These are phyloP conservation scores for Micrasema longulum DNA, from an alignment of 1,140 invertebrate genomes.

Conservation along the genomic window DNA sequence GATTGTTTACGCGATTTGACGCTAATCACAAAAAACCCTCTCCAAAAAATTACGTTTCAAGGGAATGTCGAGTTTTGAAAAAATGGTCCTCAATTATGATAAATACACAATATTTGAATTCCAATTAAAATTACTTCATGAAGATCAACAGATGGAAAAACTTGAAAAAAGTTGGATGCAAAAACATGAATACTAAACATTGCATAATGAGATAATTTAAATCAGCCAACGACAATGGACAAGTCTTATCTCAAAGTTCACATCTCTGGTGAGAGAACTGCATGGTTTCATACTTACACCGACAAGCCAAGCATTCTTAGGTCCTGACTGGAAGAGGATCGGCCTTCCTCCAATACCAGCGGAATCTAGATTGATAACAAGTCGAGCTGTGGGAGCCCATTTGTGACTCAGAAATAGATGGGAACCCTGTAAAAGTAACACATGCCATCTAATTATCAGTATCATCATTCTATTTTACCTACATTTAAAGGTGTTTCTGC, in stretches of 20 bases:
- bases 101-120: no score
- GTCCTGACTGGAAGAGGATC: conserved; percentile 79
- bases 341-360: conserved; percentile 82
- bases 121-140: no score
- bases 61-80: no score
- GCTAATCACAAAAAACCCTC: no score
- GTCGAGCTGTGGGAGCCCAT: conserved; percentile 74
- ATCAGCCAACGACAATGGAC: neutral
- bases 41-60: no score
- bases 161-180: neutral
- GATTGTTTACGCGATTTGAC: no score
- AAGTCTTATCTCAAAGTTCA: neutral
- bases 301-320: conserved; percentile 73
- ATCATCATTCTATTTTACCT: neutral
- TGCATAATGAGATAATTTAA: neutral
- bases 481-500: neutral
- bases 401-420: conserved; percentile 85
- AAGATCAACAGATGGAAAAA: no score
- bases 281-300: conserved; percentile 55
- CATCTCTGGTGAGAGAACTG: neutral
- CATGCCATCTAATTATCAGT: neutral
- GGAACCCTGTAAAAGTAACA: neutral
- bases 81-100: no score
- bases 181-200: neutral
- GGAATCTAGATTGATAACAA: conserved; percentile 83